Evolutionary conservation across 2,113 vertebrate species (phyloP), one percentile per base, ranked within the genome.

Genomic region (Siniperca knerii): DNA sequence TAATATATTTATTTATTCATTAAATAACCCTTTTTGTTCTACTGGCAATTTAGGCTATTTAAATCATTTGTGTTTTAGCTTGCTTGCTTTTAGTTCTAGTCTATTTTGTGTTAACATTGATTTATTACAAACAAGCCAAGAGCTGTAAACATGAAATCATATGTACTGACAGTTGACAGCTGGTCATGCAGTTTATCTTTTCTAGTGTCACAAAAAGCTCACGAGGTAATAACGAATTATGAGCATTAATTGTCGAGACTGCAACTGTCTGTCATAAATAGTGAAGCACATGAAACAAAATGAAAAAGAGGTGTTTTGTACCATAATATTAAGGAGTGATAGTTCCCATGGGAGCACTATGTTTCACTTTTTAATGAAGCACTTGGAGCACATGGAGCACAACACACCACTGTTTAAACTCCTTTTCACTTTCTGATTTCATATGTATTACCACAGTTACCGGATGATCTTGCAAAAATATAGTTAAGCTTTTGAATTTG

Each of bases 21-120:
- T 29, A 57, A 74, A 64, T 40, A 73, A 66, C 16, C 23, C 12
- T 16, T n/a, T 52, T 35, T 70, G 72, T 70, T 46, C 48, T 40
- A 8, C 21, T 29, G 46, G 9, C 18, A 72, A 1, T 70, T 64
- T 61, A 55, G 8, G 57, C 42, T 71, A 10, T 35, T 40, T 15
- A 44, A 57, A 74, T 33, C 4, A 44, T 67, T 54, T 61, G 50
- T 12, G 25, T 21, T 35, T 35, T 73, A 23, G 50, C 52, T 35
- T 4, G 21, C 9, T 25, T 73, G 50, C 20, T 64, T 64, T 62
- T 4, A 64, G 6, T 58, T 44, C 4, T 6, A 10, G 23, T 25
- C 23, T 8, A 23, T 61, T 21, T 61, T 1, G 12, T 15, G 0
- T 3, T 3, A 37, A 50, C 29, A 50, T 11, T 37, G 29, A 52